Percentiles rank a stretch among this genome's conserved stretches.
Conservation (phyloP, 2,888 invertebrate species). For the Drosophila prolongata region DNA sequence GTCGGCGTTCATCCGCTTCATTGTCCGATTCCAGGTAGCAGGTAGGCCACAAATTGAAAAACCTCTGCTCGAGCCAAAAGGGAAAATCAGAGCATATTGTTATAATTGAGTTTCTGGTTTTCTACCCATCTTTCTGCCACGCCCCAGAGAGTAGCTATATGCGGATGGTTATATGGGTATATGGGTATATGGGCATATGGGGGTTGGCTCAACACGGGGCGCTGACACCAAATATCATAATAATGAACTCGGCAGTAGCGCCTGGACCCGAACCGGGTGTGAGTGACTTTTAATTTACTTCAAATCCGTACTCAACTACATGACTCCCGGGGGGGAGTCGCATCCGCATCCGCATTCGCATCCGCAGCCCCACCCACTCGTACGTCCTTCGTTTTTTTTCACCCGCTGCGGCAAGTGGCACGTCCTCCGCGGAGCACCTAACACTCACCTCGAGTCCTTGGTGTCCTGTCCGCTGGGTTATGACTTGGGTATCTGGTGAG, state of each 20-base stretch:
- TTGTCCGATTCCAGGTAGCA: constrained; percentile 48
- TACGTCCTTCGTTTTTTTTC: neutral
- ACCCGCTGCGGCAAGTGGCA: constrained; percentile 67
- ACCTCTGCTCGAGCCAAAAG: constrained; percentile 11
- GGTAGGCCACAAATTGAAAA: constrained; percentile 29
- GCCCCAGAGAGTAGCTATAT: constrained; percentile 43
- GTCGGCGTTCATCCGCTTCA: constrained; percentile 17
- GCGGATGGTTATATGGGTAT: neutral
- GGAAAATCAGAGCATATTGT: constrained; percentile 84
- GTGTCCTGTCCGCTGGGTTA: constrained; percentile 41
- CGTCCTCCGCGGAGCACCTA: constrained; percentile 49
- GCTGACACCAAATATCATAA: constrained; percentile 82
- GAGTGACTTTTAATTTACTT: constrained; percentile 85
- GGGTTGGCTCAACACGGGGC: constrained; percentile 42
- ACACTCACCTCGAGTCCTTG: constrained; percentile 33
- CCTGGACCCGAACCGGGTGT: constrained; percentile 56
- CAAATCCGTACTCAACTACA: constrained; percentile 79
- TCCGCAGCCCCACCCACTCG: neutral
- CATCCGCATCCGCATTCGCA: constrained; percentile 4
- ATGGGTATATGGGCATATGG: neutral
- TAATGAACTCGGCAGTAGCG: constrained; percentile 66
- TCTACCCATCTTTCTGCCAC: constrained; percentile 49
- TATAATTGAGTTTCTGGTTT: constrained; percentile 84
- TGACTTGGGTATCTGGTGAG: constrained; percentile 45
- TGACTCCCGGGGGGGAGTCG: constrained; percentile 74